These are phyloP conservation scores for Melanotus villosus DNA, from an alignment of 2,888 invertebrate species.

Conservation along the genomic window DNA sequence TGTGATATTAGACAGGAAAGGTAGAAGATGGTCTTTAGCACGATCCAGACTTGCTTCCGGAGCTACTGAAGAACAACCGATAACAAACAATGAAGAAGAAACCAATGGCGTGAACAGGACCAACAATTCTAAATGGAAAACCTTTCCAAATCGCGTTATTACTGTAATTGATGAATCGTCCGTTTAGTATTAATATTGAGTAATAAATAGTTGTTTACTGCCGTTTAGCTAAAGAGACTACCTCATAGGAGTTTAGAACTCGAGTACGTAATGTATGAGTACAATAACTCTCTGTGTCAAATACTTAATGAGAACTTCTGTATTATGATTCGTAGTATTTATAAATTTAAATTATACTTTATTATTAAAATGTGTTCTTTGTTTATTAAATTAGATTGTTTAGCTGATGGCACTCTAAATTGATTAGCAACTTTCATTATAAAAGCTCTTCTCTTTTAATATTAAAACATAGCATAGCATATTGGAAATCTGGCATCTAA, in stretches of 20 bases:
- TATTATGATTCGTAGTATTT: constrained; percentile 31
- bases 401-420: constrained; percentile 1
- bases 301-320: constrained; percentile 26
- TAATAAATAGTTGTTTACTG: constrained; percentile 40
- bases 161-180: constrained; percentile 85
- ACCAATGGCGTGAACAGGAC: constrained; percentile 67
- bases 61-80: constrained; percentile 65
- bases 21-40: constrained; percentile 81
- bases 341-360: constrained; percentile 33
- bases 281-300: constrained; percentile 36
- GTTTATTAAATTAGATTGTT: constrained; percentile 3
- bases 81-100: constrained; percentile 72
- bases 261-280: constrained; percentile 34
- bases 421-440: not conserved
- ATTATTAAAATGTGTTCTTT: constrained; percentile 21
- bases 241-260: constrained; percentile 48
- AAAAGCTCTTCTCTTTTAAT: not conserved
- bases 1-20: constrained; percentile 79
- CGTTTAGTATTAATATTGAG: constrained; percentile 63
- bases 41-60: constrained; percentile 69
- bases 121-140: constrained; percentile 65
- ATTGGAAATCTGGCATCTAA: not conserved
- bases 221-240: constrained; percentile 48
- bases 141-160: constrained; percentile 75
- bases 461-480: not conserved